Percentiles rank a stretch among this genome's conserved stretches.
Evolutionary conservation across 2,797 vertebrate genomes (phyloP).

Genomic region (Arctocebus calabarensis): DNA sequence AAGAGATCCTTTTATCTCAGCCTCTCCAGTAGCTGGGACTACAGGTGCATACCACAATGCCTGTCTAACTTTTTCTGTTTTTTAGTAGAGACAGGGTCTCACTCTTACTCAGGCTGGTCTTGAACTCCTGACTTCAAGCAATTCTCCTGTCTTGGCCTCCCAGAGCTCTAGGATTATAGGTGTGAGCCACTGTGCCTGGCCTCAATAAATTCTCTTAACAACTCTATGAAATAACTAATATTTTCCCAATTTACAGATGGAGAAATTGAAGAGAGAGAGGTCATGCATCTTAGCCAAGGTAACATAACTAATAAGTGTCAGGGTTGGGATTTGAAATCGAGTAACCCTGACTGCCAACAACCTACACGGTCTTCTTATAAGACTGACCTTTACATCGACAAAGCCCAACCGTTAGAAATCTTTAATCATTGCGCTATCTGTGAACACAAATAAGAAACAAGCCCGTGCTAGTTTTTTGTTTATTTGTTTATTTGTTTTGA

Average conservation of each 20-base stretch:
- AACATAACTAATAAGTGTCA: background rate
- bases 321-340: background rate
- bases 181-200: no score
- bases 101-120: no score
- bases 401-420: constrained; percentile 1
- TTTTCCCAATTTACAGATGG: background rate
- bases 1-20: no score
- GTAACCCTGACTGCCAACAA: background rate
- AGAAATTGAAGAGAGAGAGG: background rate
- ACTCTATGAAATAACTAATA: background rate
- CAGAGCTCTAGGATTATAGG: no score
- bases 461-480: constrained; percentile 4
- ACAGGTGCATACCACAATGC: no score
- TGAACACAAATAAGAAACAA: constrained; percentile 53
- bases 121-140: no score
- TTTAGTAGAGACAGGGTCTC: no score
- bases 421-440: constrained; percentile 43
- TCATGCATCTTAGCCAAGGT: background rate
- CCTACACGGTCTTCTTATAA: background rate
- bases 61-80: no score
- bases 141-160: no score
- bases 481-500: background rate
- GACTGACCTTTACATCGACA: background rate
- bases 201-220: background rate
- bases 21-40: no score